A percentile compares a stretch with the other conserved stretches of the same genome.
These are phyloP conservation scores for Phalacrocorax carbo DNA, from an alignment of 2,113 vertebrate species.

Conservation along the genomic window DNA sequence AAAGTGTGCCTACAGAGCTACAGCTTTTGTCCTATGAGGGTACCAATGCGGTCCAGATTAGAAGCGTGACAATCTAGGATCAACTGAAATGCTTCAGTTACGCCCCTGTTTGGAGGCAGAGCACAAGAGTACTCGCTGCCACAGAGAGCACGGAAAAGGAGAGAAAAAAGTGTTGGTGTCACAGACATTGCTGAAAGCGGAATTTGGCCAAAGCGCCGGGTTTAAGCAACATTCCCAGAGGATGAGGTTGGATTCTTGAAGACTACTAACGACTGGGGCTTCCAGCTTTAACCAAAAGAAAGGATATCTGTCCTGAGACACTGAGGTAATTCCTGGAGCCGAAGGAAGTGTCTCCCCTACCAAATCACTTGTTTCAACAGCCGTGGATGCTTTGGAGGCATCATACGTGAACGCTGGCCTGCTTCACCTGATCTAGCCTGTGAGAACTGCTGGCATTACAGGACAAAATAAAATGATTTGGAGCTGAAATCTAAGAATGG, in stretches of 20 bases:
- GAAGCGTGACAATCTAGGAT: background rate
- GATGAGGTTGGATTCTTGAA: background rate
- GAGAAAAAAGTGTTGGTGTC: background rate
- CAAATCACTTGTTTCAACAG: background rate
- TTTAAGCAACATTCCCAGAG: background rate
- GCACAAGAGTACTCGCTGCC: background rate
- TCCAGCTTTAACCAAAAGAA: background rate
- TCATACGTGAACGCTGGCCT: background rate
- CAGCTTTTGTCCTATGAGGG: background rate
- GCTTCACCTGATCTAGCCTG: background rate
- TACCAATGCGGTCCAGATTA: background rate
- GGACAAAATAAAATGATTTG: background rate
- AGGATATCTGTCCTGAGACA: background rate
- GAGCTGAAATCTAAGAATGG: background rate
- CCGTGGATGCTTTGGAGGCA: background rate
- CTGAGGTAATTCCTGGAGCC: background rate
- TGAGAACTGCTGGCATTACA: background rate
- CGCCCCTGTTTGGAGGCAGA: background rate
- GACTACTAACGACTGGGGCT: background rate
- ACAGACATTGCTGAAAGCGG: background rate
- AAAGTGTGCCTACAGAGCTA: background rate
- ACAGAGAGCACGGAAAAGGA: background rate
- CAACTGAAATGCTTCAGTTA: background rate
- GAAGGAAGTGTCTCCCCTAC: background rate
- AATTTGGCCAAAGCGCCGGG: background rate